Evolutionary conservation across 2,888 invertebrate species (phyloP), one percentile per base, ranked within the genome.

Genomic region (Perizoma flavofasciatum): DNA sequence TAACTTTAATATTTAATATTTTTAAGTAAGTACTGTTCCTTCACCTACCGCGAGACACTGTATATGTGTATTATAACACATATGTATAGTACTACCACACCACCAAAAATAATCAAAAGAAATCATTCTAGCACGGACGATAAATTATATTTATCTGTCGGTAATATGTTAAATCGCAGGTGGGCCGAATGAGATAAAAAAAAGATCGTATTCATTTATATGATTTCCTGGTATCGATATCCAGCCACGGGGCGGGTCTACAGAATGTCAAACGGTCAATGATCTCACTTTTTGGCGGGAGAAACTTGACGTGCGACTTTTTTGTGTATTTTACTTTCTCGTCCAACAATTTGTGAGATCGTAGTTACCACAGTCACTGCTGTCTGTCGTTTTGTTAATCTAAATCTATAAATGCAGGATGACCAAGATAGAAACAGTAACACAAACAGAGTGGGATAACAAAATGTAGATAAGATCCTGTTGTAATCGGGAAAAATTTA

Each of bases 321-420:
- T 89, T 91, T 88, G 85, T 89, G 83, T 88, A 82, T 88, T 88
- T 89, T 89, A 90, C 91, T 91, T 91, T 91, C 91, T 88, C 89
- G 80, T 70, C 70, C 74, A 72, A 67, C 72, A 55, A 55, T 58
- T 55, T 55, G 57, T 69, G 65, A 59, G 63, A 62, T 59, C 55
- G 46, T 33, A 49, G 59, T 22, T 22, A 22, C 22, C 22, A 22
- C 22, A 22, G 22, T 22, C 63, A 58, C 62, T 51, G 65, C 46
- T 61, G 22, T 22, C 22, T 22, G 63, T 66, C 54, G 65, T 66
- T 66, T 64, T 53, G 62, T 55, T 66, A 67, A 71, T 73, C 65
- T 69, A 73, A 75, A 72, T 68, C 66, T 43, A 61, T 61, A 61
- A 68, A 68, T 66, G 66, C 65, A 69, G 67, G 65, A 59, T 65